phyloP scores from a whole-genome alignment of 2,888 invertebrate species.

The Chrysolina oricalcia region DNA sequence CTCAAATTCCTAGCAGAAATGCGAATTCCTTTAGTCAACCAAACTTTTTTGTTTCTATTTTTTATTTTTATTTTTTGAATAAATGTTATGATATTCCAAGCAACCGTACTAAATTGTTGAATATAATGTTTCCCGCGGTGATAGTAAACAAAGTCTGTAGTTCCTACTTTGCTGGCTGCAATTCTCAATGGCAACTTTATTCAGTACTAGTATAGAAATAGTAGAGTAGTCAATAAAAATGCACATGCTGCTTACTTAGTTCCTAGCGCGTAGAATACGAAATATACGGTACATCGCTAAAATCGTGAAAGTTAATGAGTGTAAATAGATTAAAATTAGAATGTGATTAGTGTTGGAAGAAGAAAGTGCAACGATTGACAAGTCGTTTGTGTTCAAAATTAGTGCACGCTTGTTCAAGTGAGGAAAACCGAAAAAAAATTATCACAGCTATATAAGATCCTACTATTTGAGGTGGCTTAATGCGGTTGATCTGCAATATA shows the following conservation, averaged over 20 bases:
- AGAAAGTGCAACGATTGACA: slow-evolving; percentile 22
- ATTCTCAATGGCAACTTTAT: slow-evolving; percentile 51
- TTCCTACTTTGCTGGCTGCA: slow-evolving; percentile 45
- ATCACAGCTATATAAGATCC: background rate
- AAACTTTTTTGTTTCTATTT: too few relatives aligned
- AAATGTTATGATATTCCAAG: too few relatives aligned
- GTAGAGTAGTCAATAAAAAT: slow-evolving; percentile 48
- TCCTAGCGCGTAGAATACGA: slow-evolving; percentile 29
- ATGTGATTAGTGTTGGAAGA: slow-evolving; percentile 23
- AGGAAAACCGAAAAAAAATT: background rate
- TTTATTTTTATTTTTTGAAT: too few relatives aligned
- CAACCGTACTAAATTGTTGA: slow-evolving; percentile 46
- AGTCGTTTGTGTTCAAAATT: slow-evolving; percentile 18
- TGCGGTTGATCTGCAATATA: background rate
- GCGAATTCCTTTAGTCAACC: too few relatives aligned
- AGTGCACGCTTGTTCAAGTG: background rate
- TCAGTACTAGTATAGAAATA: slow-evolving; percentile 52
- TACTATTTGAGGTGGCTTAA: background rate
- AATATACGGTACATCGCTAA: slow-evolving; percentile 26
- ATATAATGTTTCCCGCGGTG: slow-evolving; percentile 51
- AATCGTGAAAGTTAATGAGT: slow-evolving; percentile 40
- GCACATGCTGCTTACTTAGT: slow-evolving; percentile 35
- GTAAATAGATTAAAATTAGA: slow-evolving; percentile 14
- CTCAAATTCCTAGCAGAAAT: too few relatives aligned
- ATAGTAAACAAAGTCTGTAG: slow-evolving; percentile 51